phyloP scores from a whole-genome alignment of 2,888 invertebrate species.

The Patella depressa region DNA sequence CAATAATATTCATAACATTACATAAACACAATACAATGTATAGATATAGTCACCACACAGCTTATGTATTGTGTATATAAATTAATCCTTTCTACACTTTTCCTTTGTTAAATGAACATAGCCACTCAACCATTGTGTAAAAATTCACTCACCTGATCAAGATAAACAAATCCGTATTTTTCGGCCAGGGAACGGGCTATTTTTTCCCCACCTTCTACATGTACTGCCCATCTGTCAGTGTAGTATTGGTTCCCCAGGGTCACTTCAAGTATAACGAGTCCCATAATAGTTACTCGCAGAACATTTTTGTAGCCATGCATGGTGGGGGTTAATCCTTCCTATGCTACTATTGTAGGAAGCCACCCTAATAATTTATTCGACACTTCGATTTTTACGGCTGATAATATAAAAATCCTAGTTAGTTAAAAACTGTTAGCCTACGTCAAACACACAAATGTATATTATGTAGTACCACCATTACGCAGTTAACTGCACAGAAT shows the following conservation, averaged over 20 bases:
- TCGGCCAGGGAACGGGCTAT: slow-evolving; percentile 57
- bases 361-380: slow-evolving; percentile 6
- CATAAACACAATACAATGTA: too few species aligned
- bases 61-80: too few species aligned
- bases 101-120: not conserved
- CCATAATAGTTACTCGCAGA: slow-evolving; percentile 46
- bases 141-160: slow-evolving; percentile 52
- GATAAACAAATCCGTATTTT: slow-evolving; percentile 64
- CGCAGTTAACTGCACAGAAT: slow-evolving; percentile 18
- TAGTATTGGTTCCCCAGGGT: slow-evolving; percentile 47
- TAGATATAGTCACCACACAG: too few species aligned
- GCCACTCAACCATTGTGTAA: not conserved
- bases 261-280: slow-evolving; percentile 40
- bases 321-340: slow-evolving; percentile 31
- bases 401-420: too few species aligned
- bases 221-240: slow-evolving; percentile 67
- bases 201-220: slow-evolving; percentile 60
- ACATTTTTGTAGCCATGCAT: slow-evolving; percentile 47
- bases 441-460: slow-evolving; percentile 8
- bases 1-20: too few species aligned
- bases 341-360: not conserved
- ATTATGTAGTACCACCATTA: slow-evolving; percentile 11
- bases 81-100: too few species aligned
- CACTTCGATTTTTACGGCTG: not conserved
- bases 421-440: not conserved